Evolutionary conservation across 1,140 invertebrate species (phyloP), one percentile per base, ranked within the genome.

Genomic region (Portunus trituberculatus): DNA sequence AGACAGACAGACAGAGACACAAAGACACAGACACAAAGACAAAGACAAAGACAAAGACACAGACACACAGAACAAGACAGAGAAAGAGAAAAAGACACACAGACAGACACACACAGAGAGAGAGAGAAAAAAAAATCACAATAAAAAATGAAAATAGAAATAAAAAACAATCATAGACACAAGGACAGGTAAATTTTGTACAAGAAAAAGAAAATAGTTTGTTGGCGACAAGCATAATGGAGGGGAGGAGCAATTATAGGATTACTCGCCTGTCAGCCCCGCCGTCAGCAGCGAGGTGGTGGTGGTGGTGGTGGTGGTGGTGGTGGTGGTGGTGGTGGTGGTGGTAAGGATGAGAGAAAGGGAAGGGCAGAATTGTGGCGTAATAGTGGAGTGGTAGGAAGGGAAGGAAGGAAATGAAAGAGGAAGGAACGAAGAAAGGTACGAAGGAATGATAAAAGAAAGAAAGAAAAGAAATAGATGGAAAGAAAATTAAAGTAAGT

Each of bases 161-260:
- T 39, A 1, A 39, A 39, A 39, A 39, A 39, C 39, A 39, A 39
- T n/a, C 20, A 1, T 25, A n/a, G 1, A 7, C 0, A 76, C 67
- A 7, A n/a, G 25, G 67, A 20, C 39, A 39, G 39, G 39, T 39
- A 6, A 39, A 39, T 39, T 39, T 39, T 39, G 39, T 39, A 39
- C 1, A 76, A n/a, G 20, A 76, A 76, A 76, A 20, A n/a, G 67
- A 76, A 76, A 76, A 76, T 20, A 76, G 67, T 76, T 76, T 76
- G 86, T 45, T 46, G 89, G 89, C 14, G 89, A 52, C 28, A 48
- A 8, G 46, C 45, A 91, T 39, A 52, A 52, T 91, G 28, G 89
- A 48, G 89, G 31, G n/a, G 86, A 88, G 86, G 29, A 52, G 52
- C 45, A 52, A 52, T 46, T 91, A 52, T 46, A 25, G 31, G 89